Evolutionary conservation across 2,888 invertebrate species (phyloP).

Genomic region (Drosophila mercatorum): DNA sequence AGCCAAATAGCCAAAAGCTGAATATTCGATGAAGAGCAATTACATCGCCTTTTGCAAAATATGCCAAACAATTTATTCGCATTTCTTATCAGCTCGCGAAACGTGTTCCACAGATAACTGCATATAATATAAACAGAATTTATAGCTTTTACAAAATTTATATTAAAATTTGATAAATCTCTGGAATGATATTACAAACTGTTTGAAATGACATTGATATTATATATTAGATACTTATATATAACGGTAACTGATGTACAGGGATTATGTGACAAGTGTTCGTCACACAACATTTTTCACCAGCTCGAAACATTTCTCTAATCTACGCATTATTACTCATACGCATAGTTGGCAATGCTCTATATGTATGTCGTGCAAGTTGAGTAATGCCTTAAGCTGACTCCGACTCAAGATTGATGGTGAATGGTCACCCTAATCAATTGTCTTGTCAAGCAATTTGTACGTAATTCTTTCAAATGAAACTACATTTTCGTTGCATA

Average conservation of each 20-base stretch:
- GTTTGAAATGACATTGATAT: neutral
- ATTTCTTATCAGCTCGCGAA: slow-evolving; percentile 6
- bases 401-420: slow-evolving; percentile 33
- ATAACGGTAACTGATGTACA: neutral
- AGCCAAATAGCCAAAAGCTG: slow-evolving; percentile 52
- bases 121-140: neutral
- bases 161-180: slow-evolving; percentile 1
- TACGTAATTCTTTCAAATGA: slow-evolving; percentile 14
- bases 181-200: neutral
- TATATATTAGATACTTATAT: too few species aligned
- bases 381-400: slow-evolving; percentile 28
- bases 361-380: slow-evolving; percentile 11
- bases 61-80: slow-evolving; percentile 17
- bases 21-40: slow-evolving; percentile 44
- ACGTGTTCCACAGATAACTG: neutral
- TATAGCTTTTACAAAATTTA: slow-evolving; percentile 5
- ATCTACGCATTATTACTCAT: slow-evolving; percentile 25
- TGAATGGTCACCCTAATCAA: slow-evolving; percentile 20
- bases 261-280: neutral
- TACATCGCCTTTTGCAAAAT: slow-evolving; percentile 23
- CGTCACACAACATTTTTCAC: neutral
- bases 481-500: slow-evolving; percentile 43
- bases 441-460: slow-evolving; percentile 25
- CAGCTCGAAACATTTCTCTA: slow-evolving; percentile 6
- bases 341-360: slow-evolving; percentile 22